phyloP scores from a whole-genome alignment of 2,888 invertebrate genomes.

The Eueremaeus valkanovi region DNA sequence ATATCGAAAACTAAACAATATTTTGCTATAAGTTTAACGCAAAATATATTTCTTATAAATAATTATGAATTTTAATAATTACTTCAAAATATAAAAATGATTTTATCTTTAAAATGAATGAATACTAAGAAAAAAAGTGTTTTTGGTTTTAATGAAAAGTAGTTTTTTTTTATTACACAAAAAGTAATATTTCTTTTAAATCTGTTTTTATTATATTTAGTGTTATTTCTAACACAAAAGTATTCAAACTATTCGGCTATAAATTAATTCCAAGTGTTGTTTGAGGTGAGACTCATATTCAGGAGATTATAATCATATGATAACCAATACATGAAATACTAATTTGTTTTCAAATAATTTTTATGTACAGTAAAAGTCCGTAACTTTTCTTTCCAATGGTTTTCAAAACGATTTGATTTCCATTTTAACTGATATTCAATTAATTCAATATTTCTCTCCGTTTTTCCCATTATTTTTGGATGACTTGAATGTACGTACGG shows the following conservation, averaged over 20 bases:
- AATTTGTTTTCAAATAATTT: no score
- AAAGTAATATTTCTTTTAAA: constrained; percentile 31
- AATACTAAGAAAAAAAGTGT: neutral
- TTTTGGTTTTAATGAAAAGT: neutral
- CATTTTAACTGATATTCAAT: neutral
- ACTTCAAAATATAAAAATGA: constrained; percentile 11
- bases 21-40: neutral
- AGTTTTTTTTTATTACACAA: constrained; percentile 22
- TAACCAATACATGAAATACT: neutral
- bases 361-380: constrained; percentile 3
- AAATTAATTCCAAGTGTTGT: constrained; percentile 15
- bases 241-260: constrained; percentile 19
- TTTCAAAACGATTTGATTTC: neutral
- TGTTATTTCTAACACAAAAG: constrained; percentile 33
- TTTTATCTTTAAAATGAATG: neutral
- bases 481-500: neutral
- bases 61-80: neutral
- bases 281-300: constrained; percentile 30
- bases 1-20: neutral
- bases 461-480: constrained; percentile 22
- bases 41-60: neutral
- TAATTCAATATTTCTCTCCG: constrained; percentile 16
- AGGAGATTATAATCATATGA: neutral
- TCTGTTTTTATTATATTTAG: constrained; percentile 31
- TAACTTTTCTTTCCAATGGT: constrained; percentile 22